Evolutionary conservation across 2,888 invertebrate genomes (phyloP).

Genomic region (Drosophila rellima): DNA sequence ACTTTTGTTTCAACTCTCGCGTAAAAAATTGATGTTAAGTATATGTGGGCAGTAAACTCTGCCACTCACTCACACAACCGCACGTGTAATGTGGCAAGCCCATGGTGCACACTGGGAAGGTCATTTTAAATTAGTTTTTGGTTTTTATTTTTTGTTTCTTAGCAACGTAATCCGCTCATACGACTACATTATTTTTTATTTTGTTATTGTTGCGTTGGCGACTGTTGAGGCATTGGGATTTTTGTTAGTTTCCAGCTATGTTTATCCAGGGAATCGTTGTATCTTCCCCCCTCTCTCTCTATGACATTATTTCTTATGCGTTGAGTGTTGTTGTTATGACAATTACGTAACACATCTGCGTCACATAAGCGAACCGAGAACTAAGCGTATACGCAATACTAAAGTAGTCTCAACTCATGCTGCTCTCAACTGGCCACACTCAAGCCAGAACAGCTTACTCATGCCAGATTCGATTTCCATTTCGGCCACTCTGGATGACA

Average conservation of each 20-base stretch:
- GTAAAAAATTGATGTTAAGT: slow-evolving; percentile 56
- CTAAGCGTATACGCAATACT: slow-evolving; percentile 12
- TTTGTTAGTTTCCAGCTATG: slow-evolving; percentile 41
- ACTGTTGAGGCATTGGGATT: slow-evolving; percentile 22
- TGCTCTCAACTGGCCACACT: slow-evolving; percentile 36
- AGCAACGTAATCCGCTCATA: slow-evolving; percentile 25
- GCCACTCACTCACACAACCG: slow-evolving; percentile 25
- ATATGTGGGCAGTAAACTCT: slow-evolving; percentile 38
- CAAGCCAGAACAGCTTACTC: slow-evolving; percentile 61
- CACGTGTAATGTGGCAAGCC: slow-evolving; percentile 51
- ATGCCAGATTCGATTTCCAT: slow-evolving; percentile 47
- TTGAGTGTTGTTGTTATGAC: slow-evolving; percentile 64
- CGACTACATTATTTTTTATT: slow-evolving; percentile 15
- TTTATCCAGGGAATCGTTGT: slow-evolving; percentile 58
- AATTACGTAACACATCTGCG: slow-evolving; percentile 75
- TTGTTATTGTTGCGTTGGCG: slow-evolving; percentile 16
- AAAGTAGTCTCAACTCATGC: slow-evolving; percentile 62
- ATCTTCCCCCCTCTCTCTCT: slow-evolving; percentile 2
- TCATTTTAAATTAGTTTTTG: slow-evolving; percentile 78
- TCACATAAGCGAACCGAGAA: slow-evolving; percentile 58
- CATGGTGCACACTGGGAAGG: slow-evolving; percentile 64
- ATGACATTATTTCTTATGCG: slow-evolving; percentile 16
- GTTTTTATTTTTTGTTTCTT: slow-evolving; percentile 32
- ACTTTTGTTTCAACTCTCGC: slow-evolving; percentile 33
- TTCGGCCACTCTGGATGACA: slow-evolving; percentile 52